Conservation (phyloP, 64 coral and sea anemone species). For the Actinia tenebrosa region DNA sequence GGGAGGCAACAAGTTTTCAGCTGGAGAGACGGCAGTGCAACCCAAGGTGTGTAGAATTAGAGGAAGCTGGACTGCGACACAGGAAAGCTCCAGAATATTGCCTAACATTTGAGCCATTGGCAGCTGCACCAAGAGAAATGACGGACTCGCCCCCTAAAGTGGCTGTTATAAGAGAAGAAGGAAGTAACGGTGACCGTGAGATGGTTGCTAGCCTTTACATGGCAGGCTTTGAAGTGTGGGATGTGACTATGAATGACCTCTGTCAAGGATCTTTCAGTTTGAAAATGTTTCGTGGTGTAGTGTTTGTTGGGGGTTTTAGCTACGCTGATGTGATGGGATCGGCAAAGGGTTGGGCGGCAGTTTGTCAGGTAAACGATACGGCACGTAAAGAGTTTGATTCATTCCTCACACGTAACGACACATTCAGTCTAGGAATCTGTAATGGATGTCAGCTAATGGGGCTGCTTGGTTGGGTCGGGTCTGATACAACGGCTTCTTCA, state of each 20-base stretch:
- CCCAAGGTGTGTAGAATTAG: constrained; percentile 75
- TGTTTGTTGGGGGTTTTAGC: constrained; percentile 95
- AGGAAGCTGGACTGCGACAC: constrained; percentile 61
- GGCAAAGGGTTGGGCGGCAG: constrained; percentile 96
- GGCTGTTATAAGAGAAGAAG: constrained; percentile 91
- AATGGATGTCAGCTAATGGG: constrained; percentile 97
- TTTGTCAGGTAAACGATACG: constrained; percentile 70
- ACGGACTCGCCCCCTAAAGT: constrained; percentile 51
- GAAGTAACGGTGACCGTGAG: constrained; percentile 94
- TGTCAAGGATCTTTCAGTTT: constrained; percentile 59
- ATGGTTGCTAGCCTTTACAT: constrained; percentile 88
- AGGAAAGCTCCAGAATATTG: constrained; percentile 75
- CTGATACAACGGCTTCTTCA: neutral
- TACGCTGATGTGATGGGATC: constrained; percentile 94
- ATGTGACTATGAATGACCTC: constrained; percentile 88
- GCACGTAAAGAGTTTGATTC: constrained; percentile 68
- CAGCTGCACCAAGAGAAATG: neutral
- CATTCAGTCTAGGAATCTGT: constrained; percentile 86
- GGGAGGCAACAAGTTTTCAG: constrained; percentile 98
- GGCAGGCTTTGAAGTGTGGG: constrained; percentile 94
- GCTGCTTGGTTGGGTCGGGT: constrained; percentile 84
- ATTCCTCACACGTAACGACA: constrained; percentile 75
- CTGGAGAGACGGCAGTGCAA: constrained; percentile 79
- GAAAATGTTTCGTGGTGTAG: constrained; percentile 84
- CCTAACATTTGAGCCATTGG: constrained; percentile 62